Evolutionary conservation across 2,888 invertebrate genomes (phyloP).

Genomic region (Liopterus haemorrhoidalis): DNA sequence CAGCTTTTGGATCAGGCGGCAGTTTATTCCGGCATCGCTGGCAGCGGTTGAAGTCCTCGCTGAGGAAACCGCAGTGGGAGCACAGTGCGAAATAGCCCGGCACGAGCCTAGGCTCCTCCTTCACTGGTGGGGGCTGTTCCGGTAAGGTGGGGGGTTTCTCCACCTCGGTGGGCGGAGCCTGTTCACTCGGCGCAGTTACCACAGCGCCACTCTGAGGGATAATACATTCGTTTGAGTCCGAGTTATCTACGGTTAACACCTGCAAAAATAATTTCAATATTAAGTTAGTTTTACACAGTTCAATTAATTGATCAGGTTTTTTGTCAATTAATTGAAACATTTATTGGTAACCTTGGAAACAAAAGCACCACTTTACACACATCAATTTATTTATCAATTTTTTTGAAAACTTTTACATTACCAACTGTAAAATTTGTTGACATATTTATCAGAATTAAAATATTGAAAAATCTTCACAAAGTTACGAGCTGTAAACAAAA

Average conservation of each 20-base stretch:
- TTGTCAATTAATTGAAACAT: too few species aligned
- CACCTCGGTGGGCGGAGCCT: slow-evolving; percentile 9
- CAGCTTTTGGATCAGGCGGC: slow-evolving; percentile 63
- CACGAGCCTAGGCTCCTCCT: slow-evolving; percentile 53
- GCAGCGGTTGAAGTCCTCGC: slow-evolving; percentile 73
- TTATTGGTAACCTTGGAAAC: too few species aligned
- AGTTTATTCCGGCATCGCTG: slow-evolving; percentile 66
- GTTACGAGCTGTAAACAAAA: too few species aligned
- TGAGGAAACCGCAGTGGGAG: slow-evolving; percentile 71
- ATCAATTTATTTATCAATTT: too few species aligned
- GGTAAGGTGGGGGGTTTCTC: slow-evolving; percentile 1
- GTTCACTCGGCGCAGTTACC: slow-evolving; percentile 2
- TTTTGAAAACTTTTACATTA: too few species aligned
- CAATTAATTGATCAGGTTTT: too few species aligned
- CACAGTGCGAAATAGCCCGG: slow-evolving; percentile 74
- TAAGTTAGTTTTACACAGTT: too few species aligned
- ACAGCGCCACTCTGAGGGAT: slow-evolving; percentile 18
- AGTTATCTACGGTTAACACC: slow-evolving; percentile 17
- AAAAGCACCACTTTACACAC: too few species aligned
- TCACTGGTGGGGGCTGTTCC: slow-evolving; percentile 51
- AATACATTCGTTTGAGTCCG: slow-evolving; percentile 20
- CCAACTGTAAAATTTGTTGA: too few species aligned
- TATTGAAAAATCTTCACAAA: too few species aligned
- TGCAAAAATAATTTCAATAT: too few species aligned
- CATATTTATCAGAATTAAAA: too few species aligned